These are phyloP conservation scores for Caenorhabditis japonica DNA, from an alignment of 2,888 invertebrate genomes.

Conservation along the genomic window DNA sequence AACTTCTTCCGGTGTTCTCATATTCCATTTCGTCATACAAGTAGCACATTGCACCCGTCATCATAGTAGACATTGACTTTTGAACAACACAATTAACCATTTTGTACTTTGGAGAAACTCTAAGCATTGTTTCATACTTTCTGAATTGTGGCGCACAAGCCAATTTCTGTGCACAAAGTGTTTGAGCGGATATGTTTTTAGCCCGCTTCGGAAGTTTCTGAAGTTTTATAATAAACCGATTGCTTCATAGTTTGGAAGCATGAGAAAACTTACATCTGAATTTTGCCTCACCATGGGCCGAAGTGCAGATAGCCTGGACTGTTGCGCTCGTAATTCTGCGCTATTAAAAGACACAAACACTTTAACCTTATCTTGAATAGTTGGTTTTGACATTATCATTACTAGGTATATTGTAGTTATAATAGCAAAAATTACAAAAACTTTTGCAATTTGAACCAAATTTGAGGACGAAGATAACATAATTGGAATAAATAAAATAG, in stretches of 20 bases:
- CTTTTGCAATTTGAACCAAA: conserved; percentile 11
- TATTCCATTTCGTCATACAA: conserved; percentile 56
- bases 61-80: conserved; percentile 65
- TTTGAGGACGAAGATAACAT: conserved; percentile 16
- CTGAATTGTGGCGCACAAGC: conserved; percentile 27
- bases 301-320: conserved; percentile 23
- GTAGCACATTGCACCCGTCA: conserved; percentile 64
- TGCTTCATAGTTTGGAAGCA: neutral
- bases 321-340: conserved; percentile 29
- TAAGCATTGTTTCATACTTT: conserved; percentile 44
- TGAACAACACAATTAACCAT: conserved; percentile 63
- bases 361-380: conserved; percentile 6
- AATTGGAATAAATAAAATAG: conserved; percentile 22
- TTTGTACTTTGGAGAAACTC: conserved; percentile 58
- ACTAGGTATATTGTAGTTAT: conserved; percentile 16
- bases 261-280: conserved; percentile 20
- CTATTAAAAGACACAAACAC: conserved; percentile 8
- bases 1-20: conserved; percentile 20
- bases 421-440: conserved; percentile 4
- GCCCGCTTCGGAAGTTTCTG: conserved; percentile 27
- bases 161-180: conserved; percentile 19
- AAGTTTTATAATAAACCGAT: neutral
- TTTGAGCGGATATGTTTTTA: conserved; percentile 19
- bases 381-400: conserved; percentile 5
- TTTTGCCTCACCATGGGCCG: conserved; percentile 38